Evolutionary conservation across 2,797 vertebrate genomes (phyloP).

Genomic region (Cryptoprocta ferox): DNA sequence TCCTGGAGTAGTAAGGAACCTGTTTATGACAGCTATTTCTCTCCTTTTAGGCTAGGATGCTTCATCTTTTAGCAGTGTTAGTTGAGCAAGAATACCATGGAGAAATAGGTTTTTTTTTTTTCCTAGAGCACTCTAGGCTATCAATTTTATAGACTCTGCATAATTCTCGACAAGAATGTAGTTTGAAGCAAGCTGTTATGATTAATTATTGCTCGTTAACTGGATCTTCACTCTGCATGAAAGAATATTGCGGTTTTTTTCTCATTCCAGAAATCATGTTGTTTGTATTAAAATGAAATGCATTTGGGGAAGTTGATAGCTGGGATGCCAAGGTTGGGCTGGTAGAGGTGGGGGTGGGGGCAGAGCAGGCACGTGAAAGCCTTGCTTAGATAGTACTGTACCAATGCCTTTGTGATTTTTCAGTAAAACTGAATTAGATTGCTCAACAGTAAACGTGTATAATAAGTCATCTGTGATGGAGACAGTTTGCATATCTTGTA

Average conservation of each 20-base stretch:
- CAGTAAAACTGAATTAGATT: neutral
- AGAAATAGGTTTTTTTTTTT: slow-evolving; percentile 51
- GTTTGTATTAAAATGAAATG: slow-evolving; percentile 54
- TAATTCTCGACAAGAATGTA: slow-evolving; percentile 58
- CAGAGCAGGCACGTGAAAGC: neutral
- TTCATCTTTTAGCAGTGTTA: slow-evolving; percentile 58
- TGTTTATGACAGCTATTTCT: slow-evolving; percentile 60
- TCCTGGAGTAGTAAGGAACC: slow-evolving; percentile 52
- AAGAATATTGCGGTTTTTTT: slow-evolving; percentile 34
- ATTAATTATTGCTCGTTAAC: slow-evolving; percentile 75
- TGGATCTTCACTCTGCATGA: slow-evolving; percentile 54
- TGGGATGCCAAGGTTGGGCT: neutral
- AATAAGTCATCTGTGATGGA: neutral
- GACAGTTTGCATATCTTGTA: neutral
- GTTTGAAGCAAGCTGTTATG: slow-evolving; percentile 65
- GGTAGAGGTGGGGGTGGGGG: too few species aligned
- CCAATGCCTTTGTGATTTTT: neutral
- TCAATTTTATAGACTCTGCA: slow-evolving; percentile 66
- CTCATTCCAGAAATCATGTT: slow-evolving; percentile 45
- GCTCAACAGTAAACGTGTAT: neutral
- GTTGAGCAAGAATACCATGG: slow-evolving; percentile 47
- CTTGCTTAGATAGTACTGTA: neutral
- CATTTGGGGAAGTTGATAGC: neutral
- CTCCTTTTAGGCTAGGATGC: slow-evolving; percentile 61
- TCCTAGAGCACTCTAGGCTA: slow-evolving; percentile 41